Evolutionary conservation across 2,888 invertebrate species (phyloP).

Genomic region (Clusia tigrina): DNA sequence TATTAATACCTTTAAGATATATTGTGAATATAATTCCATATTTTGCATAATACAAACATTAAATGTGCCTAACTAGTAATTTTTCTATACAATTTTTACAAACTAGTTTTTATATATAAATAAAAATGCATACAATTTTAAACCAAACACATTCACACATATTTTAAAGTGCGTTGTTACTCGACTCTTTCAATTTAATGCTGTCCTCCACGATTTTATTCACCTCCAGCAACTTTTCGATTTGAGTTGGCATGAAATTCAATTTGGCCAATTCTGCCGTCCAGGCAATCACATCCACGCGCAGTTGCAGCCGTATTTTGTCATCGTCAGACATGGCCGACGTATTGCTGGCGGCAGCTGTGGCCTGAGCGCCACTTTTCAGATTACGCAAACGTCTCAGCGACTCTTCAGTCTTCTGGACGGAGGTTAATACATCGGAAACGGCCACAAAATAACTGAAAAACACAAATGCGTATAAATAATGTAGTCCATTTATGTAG

Average conservation of each 20-base stretch:
- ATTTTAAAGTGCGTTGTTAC: too few species aligned
- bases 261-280: constrained; percentile 70
- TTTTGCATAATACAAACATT: neutral
- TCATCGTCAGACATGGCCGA: constrained; percentile 80
- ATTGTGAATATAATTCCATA: neutral
- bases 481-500: neutral
- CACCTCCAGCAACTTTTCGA: constrained; percentile 71
- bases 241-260: constrained; percentile 67
- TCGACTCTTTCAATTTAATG: constrained; percentile 64
- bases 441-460: constrained; percentile 76
- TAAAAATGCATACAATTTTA: too few species aligned
- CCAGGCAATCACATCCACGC: constrained; percentile 84
- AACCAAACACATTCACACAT: too few species aligned
- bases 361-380: constrained; percentile 71
- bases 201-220: constrained; percentile 72
- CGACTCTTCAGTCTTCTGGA: constrained; percentile 95
- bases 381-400: constrained; percentile 87
- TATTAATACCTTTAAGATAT: neutral
- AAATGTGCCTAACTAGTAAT: neutral
- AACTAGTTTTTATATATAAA: too few species aligned
- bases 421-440: constrained; percentile 88
- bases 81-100: too few species aligned
- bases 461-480: neutral
- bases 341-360: constrained; percentile 44
- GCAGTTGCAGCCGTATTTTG: constrained; percentile 90